Percentiles rank a stretch among this genome's conserved stretches.
These are phyloP conservation scores for Lobophora halterata DNA, from an alignment of 2,888 invertebrate species.

Conservation along the genomic window DNA sequence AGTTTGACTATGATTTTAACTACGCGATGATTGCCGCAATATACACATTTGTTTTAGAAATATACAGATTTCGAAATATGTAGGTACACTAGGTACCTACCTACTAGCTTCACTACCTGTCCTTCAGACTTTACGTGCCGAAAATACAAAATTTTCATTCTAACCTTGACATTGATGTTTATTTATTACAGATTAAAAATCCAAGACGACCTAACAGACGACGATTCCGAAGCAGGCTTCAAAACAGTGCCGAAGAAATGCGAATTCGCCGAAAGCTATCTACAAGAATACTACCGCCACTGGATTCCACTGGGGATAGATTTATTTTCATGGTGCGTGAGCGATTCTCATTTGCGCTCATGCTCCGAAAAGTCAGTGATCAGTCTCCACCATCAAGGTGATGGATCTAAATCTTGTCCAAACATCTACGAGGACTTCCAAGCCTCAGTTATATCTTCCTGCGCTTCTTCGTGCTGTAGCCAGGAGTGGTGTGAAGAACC, in stretches of 20 bases:
- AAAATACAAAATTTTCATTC: too few species aligned
- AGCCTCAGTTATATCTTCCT: constrained; percentile 42
- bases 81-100: too few species aligned
- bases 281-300: constrained; percentile 58
- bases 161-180: background rate
- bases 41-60: too few species aligned
- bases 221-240: constrained; percentile 41
- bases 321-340: constrained; percentile 49
- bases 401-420: constrained; percentile 53
- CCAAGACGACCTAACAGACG: constrained; percentile 45
- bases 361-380: constrained; percentile 43
- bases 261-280: constrained; percentile 57
- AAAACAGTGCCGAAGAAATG: constrained; percentile 41
- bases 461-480: constrained; percentile 37
- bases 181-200: constrained; percentile 47
- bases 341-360: constrained; percentile 47
- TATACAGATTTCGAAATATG: too few species aligned
- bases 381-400: constrained; percentile 41
- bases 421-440: constrained; percentile 54
- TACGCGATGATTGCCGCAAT: too few species aligned
- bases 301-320: constrained; percentile 53
- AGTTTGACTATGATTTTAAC: constrained; percentile 37
- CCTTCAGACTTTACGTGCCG: too few species aligned
- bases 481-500: constrained; percentile 32
- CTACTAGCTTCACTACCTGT: too few species aligned